Evolutionary conservation across 1,140 invertebrate genomes (phyloP).

Genomic region (Maniola jurtina): DNA sequence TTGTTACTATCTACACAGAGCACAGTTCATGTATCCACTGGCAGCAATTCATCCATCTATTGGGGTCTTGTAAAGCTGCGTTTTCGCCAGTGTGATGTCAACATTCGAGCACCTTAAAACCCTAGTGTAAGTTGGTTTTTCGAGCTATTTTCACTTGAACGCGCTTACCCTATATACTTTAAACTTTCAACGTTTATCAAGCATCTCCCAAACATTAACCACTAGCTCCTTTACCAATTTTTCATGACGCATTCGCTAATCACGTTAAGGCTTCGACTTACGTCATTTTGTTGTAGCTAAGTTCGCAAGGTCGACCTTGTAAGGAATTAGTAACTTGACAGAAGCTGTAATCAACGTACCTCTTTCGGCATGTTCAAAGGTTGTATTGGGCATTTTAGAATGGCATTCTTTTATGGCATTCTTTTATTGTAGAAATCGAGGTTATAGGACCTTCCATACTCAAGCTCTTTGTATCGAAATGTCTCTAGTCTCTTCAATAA

Average conservation of each 20-base stretch:
- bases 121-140: too few relatives aligned
- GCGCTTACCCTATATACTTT: too few relatives aligned
- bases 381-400: background rate
- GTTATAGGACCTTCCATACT: background rate
- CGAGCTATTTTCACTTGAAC: too few relatives aligned
- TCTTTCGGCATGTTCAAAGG: background rate
- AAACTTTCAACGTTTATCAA: too few relatives aligned
- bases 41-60: too few relatives aligned
- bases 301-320: slow-evolving; percentile 25
- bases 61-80: too few relatives aligned
- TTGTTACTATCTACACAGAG: too few relatives aligned
- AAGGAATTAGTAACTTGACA: slow-evolving; percentile 20
- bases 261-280: slow-evolving; percentile 21
- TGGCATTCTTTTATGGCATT: background rate
- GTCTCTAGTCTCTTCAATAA: too few relatives aligned
- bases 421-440: background rate
- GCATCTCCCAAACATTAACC: background rate
- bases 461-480: too few relatives aligned
- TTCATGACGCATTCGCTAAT: slow-evolving; percentile 21
- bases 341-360: slow-evolving; percentile 3
- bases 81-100: too few relatives aligned
- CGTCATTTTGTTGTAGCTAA: slow-evolving; percentile 16
- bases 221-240: background rate
- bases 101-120: too few relatives aligned
- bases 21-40: too few relatives aligned